Percentiles rank a stretch among this genome's conserved stretches.
Evolutionary conservation across 1,140 invertebrate species (phyloP).

Genomic region (Eumaeus atala): DNA sequence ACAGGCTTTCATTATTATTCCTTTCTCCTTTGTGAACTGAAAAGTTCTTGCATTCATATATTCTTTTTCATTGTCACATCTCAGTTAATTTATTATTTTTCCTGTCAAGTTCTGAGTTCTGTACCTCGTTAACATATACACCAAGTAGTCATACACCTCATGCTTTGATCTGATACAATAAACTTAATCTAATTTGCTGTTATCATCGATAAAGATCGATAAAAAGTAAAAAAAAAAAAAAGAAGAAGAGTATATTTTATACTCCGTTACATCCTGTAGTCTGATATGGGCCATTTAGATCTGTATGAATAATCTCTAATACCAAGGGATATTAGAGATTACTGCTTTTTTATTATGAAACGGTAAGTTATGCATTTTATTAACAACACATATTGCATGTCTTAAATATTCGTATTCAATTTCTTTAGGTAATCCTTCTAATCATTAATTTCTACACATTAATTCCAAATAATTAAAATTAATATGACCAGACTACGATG

Average conservation of each 20-base stretch:
- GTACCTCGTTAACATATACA: slow-evolving; percentile 18
- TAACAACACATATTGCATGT: slow-evolving; percentile 13
- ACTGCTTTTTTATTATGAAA: slow-evolving; percentile 19
- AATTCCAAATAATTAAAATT: slow-evolving; percentile 14
- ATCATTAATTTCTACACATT: slow-evolving; percentile 12
- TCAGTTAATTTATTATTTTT: slow-evolving; percentile 26
- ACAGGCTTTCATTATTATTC: no score
- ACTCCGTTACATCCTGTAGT: slow-evolving; percentile 20
- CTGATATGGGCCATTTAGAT: slow-evolving; percentile 19
- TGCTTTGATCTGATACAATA: slow-evolving; percentile 22
- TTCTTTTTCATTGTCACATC: slow-evolving; percentile 46
- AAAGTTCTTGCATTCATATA: slow-evolving; percentile 24
- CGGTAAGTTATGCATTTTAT: slow-evolving; percentile 23
- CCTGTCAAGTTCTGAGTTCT: slow-evolving; percentile 28
- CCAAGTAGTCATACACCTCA: slow-evolving; percentile 10
- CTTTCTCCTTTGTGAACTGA: no score
- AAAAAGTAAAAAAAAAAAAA: slow-evolving; percentile 21
- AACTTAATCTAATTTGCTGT: slow-evolving; percentile 16
- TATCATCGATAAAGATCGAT: slow-evolving; percentile 23
- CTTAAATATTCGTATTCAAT: slow-evolving; percentile 15
- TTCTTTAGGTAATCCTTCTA: slow-evolving; percentile 15
- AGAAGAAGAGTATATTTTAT: no score
- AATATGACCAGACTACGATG: slow-evolving; percentile 10
- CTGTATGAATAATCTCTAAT: slow-evolving; percentile 21
- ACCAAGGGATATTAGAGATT: slow-evolving; percentile 7